Evolutionary conservation across 2,113 vertebrate genomes (phyloP).

Genomic region (Columbina picui): DNA sequence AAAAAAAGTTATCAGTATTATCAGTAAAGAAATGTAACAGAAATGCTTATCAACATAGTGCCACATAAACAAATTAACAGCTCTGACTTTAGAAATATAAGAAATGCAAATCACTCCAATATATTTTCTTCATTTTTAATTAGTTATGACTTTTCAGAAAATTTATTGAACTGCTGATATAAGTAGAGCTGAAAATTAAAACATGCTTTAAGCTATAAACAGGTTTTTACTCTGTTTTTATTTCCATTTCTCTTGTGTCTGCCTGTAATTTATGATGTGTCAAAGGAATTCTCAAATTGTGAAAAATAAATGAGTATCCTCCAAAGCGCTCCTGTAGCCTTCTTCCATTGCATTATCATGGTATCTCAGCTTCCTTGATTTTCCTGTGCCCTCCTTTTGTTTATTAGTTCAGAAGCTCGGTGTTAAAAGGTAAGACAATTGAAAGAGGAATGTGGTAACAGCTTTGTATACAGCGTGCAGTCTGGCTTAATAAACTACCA

Average conservation of each 20-base stretch:
- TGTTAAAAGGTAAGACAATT: not conserved
- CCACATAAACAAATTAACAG: not conserved
- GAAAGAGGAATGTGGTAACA: not conserved
- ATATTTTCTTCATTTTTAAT: constrained; percentile 19
- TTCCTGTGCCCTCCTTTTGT: not conserved
- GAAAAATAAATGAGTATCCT: constrained; percentile 5
- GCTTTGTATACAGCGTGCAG: not conserved
- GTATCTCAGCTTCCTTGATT: not conserved
- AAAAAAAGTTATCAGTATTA: not conserved
- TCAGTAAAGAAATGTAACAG: constrained; percentile 14
- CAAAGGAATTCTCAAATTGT: not conserved
- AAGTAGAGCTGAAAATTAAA: constrained; percentile 40
- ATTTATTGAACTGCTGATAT: not conserved
- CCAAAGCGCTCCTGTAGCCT: not conserved
- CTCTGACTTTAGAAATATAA: constrained; percentile 7
- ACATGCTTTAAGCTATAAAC: not conserved
- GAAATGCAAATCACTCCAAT: not conserved
- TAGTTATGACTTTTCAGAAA: not conserved
- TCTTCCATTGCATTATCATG: not conserved
- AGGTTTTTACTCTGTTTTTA: not conserved
- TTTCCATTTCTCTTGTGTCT: not conserved
- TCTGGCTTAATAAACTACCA: not conserved
- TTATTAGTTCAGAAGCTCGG: not conserved
- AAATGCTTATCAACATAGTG: not conserved
- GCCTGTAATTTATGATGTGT: not conserved